Base-by-base conservation (phyloP, 2,888 invertebrate species). In the Erannis defoliaria region DNA sequence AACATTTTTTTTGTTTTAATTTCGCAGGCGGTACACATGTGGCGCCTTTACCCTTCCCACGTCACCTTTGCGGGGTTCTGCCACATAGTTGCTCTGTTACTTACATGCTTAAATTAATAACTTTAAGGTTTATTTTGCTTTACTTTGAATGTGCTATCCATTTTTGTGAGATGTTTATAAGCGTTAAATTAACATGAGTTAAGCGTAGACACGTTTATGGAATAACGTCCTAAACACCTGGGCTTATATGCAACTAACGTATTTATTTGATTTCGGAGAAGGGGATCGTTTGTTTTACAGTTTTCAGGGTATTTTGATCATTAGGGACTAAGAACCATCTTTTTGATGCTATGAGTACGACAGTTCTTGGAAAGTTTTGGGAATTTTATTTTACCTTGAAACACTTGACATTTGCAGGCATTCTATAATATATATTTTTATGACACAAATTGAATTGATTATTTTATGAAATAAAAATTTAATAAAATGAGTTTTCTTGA, bases 11-110 rank as follows among this genome's bases (percentile, higher is more conserved):
- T 81, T 82, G 74, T 77, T 84, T 81, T 82, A 76, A 80, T 82
- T 86, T 82, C 67, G 83, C 86, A 80, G 83, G 77, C 84, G 79
- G 81, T 77, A 75, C 81, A 84, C 88, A 89, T 82, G 82, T 90
- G 89, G 88, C 84, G 86, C 84, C 81, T 80, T 64, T 73, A 83
- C 86, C 84, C 87, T 84, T 83, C 81, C 76, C 76, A 74, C 80
- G 78, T 75, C 77, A 76, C 80, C 78, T 79, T 72, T 62, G 68
- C 66, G 70, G 70, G 70, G 67, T 64, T 51, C 66, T 49, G 35
- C 58, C 66, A 60, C 35, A 48, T 53, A 43, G 2, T 19, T 49
- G 5, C 61, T 29, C 61, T 5, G 16, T 2, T 19, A 37, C 23
- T 54, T 8, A 53, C 19, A 56, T 21, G 37, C 63, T 61, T 71